Evolutionary conservation across 1,140 invertebrate species (phyloP).

Genomic region (Vollenhovia emeryi): DNA sequence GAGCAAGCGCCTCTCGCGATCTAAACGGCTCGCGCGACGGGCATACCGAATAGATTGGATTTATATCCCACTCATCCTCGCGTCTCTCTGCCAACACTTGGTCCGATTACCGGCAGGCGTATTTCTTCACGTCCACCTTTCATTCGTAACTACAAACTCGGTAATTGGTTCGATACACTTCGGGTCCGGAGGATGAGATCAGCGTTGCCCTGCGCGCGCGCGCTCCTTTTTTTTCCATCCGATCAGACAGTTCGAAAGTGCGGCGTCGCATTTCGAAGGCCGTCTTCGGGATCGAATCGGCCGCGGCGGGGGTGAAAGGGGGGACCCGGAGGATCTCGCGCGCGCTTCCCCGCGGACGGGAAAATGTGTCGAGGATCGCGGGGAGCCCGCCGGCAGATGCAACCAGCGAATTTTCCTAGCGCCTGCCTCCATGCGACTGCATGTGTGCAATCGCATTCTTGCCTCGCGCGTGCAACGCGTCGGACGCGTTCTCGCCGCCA

Average conservation of each 20-base stretch:
- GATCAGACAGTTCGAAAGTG: conserved; percentile 37
- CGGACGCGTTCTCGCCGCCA: conserved; percentile 26
- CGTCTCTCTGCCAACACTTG: conserved; percentile 26
- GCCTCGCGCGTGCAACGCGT: conserved; percentile 16
- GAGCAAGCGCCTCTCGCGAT: background rate
- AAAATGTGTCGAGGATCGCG: conserved; percentile 3
- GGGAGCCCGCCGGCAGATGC: background rate
- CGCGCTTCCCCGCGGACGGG: background rate
- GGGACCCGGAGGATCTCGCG: background rate
- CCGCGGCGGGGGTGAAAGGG: background rate
- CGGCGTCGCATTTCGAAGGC: conserved; percentile 25
- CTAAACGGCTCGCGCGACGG: background rate
- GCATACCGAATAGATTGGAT: conserved; percentile 10
- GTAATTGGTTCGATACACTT: conserved; percentile 67
- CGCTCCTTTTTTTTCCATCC: background rate
- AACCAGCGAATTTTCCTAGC: conserved; percentile 11
- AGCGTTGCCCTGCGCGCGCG: background rate
- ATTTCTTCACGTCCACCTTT: conserved; percentile 70
- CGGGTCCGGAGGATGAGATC: conserved; percentile 42
- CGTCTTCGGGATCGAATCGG: conserved; percentile 6
- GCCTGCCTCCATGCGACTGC: background rate
- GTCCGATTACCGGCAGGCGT: conserved; percentile 50
- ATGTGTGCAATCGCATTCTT: no score
- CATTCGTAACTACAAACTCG: conserved; percentile 57
- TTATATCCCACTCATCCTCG: conserved; percentile 43